These are phyloP conservation scores for Apolygus lucorum DNA, from an alignment of 1,140 invertebrate species.

Conservation along the genomic window DNA sequence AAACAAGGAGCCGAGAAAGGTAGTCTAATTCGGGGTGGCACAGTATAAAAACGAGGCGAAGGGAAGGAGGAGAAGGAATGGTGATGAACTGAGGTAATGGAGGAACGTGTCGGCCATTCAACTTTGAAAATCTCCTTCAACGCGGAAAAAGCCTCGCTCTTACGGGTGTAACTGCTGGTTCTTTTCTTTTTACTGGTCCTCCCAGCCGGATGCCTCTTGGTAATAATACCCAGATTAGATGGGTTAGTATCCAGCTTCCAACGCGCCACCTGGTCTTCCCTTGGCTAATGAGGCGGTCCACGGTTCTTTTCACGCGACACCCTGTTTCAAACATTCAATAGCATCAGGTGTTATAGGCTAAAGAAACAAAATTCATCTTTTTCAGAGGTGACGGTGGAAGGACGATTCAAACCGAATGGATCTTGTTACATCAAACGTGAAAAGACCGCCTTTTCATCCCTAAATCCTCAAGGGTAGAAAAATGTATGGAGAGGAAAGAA, in stretches of 20 bases:
- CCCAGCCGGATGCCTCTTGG: not conserved
- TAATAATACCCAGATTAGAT: slow-evolving; percentile 12
- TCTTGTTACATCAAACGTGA: no score
- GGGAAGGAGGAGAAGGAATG: slow-evolving; percentile 9
- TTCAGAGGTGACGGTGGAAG: no score
- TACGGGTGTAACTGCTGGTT: slow-evolving; percentile 3
- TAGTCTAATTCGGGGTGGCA: slow-evolving; percentile 8
- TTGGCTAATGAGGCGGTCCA: no score
- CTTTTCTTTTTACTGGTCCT: not conserved
- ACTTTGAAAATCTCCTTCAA: slow-evolving; percentile 7
- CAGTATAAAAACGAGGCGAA: slow-evolving; percentile 1
- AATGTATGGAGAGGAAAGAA: no score
- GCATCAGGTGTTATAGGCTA: no score
- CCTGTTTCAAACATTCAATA: no score
- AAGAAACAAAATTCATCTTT: no score
- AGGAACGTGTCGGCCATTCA: slow-evolving; percentile 1
- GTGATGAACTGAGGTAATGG: slow-evolving; percentile 15
- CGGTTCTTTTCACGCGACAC: no score
- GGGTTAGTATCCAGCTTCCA: not conserved
- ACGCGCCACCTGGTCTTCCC: no score
- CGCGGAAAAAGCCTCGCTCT: not conserved
- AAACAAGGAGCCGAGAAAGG: not conserved
- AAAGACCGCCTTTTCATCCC: no score
- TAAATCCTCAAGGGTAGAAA: no score
- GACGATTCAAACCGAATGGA: no score